A percentile compares a stretch with the other conserved stretches of the same genome.
These are phyloP conservation scores for Pontoporia blainvillei DNA, from an alignment of 2,113 vertebrate genomes.

Conservation along the genomic window DNA sequence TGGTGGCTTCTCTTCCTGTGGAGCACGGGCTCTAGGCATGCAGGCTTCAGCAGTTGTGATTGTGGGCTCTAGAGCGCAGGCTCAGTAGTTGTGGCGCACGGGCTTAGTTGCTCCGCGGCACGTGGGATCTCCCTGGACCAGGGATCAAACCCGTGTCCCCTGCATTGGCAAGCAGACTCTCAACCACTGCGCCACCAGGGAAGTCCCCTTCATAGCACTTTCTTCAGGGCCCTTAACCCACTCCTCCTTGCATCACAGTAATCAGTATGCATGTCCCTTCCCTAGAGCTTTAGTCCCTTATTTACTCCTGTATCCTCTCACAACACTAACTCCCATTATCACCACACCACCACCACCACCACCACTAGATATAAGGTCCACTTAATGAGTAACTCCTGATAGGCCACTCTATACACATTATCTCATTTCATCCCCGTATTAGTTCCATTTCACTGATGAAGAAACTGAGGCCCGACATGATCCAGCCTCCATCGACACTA, in stretches of 20 bases:
- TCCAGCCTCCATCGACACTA: neutral
- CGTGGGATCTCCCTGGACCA: too few relatives aligned
- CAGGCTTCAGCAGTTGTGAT: too few relatives aligned
- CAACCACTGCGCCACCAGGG: too few relatives aligned
- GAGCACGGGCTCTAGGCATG: too few relatives aligned
- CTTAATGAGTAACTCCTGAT: neutral
- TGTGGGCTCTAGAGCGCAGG: too few relatives aligned
- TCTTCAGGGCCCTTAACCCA: neutral
- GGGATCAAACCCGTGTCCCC: too few relatives aligned
- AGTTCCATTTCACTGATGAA: neutral
- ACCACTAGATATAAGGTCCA: neutral
- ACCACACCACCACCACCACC: neutral
- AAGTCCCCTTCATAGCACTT: neutral
- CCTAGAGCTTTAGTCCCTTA: neutral
- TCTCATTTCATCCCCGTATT: neutral
- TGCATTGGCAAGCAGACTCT: too few relatives aligned
- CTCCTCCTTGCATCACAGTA: neutral
- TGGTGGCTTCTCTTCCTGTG: too few relatives aligned
- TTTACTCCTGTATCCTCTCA: neutral
- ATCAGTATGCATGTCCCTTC: neutral
- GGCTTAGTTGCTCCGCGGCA: too few relatives aligned
- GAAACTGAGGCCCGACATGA: neutral
- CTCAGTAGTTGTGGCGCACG: too few relatives aligned
- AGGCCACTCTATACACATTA: neutral
- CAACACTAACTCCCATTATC: neutral